Evolutionary conservation across 2,797 vertebrate species (phyloP).

Genomic region (Sciaenops ocellatus): DNA sequence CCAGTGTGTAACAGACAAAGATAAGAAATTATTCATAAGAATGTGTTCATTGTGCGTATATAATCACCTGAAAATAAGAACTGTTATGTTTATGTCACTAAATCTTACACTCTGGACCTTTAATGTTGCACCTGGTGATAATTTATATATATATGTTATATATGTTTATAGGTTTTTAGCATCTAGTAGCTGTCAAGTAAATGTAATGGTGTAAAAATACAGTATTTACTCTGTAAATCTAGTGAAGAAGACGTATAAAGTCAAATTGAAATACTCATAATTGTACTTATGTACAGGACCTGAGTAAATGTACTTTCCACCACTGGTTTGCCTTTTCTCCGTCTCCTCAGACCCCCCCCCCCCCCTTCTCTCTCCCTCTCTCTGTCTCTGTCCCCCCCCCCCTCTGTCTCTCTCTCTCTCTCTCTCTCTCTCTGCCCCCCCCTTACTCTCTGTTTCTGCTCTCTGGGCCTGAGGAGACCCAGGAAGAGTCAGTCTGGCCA

Average conservation of each 20-base stretch:
- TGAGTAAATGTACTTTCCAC: not conserved
- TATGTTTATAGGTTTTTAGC: not conserved
- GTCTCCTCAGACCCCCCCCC: not conserved
- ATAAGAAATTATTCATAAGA: too few relatives aligned
- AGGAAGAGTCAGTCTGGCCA: conserved; percentile 64
- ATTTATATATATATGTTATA: not conserved
- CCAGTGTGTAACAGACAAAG: too few relatives aligned
- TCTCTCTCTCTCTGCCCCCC: too few relatives aligned
- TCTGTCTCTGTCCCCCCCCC: conserved; percentile 39
- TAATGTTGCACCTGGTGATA: not conserved
- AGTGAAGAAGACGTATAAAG: not conserved
- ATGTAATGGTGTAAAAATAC: not conserved
- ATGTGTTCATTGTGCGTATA: too few relatives aligned
- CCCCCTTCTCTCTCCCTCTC: conserved; percentile 1
- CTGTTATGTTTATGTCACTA: too few relatives aligned
- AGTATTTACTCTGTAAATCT: not conserved
- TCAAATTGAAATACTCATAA: not conserved
- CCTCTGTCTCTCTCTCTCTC: conserved; percentile 32
- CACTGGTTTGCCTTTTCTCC: conserved; percentile 2
- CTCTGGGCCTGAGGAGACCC: conserved; percentile 55
- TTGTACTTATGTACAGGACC: not conserved
- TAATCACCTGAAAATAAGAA: too few relatives aligned
- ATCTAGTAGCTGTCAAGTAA: not conserved
- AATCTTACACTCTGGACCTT: too few relatives aligned
- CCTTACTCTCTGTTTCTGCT: conserved; percentile 41